phyloP scores from a whole-genome alignment of 2,888 invertebrate species.

The Rhagium mordax region DNA sequence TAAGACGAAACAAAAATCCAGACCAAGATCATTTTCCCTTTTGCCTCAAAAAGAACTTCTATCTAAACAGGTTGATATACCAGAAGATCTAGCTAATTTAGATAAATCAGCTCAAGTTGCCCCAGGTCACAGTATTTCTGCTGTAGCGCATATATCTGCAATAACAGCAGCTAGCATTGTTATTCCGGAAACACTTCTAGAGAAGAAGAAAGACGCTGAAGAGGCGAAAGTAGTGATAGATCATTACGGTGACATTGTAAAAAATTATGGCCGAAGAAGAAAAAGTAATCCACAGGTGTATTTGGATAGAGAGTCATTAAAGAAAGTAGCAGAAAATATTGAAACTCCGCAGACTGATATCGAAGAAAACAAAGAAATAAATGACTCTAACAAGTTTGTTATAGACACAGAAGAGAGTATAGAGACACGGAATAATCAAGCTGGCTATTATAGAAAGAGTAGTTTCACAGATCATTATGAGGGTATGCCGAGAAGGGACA shows the following conservation, averaged over 20 bases:
- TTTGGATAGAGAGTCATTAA: slow-evolving; percentile 59
- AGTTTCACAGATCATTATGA: slow-evolving; percentile 46
- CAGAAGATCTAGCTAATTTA: slow-evolving; percentile 33
- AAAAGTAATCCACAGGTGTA: slow-evolving; percentile 54
- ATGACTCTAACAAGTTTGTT: not conserved
- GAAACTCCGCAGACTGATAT: slow-evolving; percentile 39
- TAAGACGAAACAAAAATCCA: slow-evolving; percentile 32
- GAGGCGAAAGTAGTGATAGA: slow-evolving; percentile 82
- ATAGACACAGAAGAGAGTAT: slow-evolving; percentile 32
- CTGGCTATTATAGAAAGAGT: slow-evolving; percentile 35
- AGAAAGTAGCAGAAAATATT: slow-evolving; percentile 64
- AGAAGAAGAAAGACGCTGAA: slow-evolving; percentile 72
- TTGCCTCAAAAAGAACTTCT: slow-evolving; percentile 46
- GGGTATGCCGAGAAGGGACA: slow-evolving; percentile 21
- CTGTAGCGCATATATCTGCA: slow-evolving; percentile 62
- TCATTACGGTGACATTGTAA: slow-evolving; percentile 86
- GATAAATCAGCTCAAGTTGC: slow-evolving; percentile 36
- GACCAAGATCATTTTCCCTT: slow-evolving; percentile 57
- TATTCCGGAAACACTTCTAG: slow-evolving; percentile 61
- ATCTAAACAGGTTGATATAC: slow-evolving; percentile 14
- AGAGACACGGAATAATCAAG: slow-evolving; percentile 1
- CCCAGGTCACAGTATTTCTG: slow-evolving; percentile 53
- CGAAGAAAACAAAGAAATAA: slow-evolving; percentile 14
- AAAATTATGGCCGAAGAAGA: slow-evolving; percentile 74
- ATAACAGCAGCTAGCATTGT: slow-evolving; percentile 65